Conservation (phyloP, 2,888 invertebrate genomes). For the Dyspetes luteomarginatus region DNA sequence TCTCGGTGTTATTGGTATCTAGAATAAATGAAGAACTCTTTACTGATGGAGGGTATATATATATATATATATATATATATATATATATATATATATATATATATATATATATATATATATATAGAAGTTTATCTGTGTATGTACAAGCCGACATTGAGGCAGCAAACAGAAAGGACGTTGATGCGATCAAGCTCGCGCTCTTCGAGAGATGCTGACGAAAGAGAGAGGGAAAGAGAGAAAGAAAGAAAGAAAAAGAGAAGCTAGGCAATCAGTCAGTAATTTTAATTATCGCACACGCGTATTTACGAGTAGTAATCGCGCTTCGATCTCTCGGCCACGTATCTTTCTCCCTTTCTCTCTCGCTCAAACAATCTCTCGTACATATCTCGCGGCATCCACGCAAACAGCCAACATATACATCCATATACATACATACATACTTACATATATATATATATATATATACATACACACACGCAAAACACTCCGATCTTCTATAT, state of each 20-base stretch:
- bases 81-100: background rate
- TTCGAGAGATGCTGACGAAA: constrained; percentile 39
- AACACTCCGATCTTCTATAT: constrained; percentile 1
- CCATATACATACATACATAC: constrained; percentile 5
- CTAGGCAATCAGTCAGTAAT: constrained; percentile 74
- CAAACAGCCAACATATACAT: constrained; percentile 45
- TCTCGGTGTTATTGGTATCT: constrained; percentile 45
- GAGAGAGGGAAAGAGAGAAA: constrained; percentile 7
- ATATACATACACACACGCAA: background rate
- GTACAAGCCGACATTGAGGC: background rate
- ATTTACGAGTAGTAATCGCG: constrained; percentile 76
- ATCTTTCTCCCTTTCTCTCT: constrained; percentile 8
- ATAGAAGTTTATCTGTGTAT: background rate
- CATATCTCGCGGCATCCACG: constrained; percentile 51
- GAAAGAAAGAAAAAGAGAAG: constrained; percentile 7
- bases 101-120: background rate
- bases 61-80: constrained; percentile 3
- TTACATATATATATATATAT: background rate
- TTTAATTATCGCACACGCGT: constrained; percentile 78
- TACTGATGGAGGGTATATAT: constrained; percentile 8
- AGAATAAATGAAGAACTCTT: constrained; percentile 50
- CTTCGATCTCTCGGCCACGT: constrained; percentile 68
- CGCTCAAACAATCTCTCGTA: constrained; percentile 70
- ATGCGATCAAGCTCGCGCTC: constrained; percentile 39
- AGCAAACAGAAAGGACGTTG: constrained; percentile 33